Evolutionary conservation across 2,888 invertebrate species (phyloP).

Genomic region (Epsilonema sp.): DNA sequence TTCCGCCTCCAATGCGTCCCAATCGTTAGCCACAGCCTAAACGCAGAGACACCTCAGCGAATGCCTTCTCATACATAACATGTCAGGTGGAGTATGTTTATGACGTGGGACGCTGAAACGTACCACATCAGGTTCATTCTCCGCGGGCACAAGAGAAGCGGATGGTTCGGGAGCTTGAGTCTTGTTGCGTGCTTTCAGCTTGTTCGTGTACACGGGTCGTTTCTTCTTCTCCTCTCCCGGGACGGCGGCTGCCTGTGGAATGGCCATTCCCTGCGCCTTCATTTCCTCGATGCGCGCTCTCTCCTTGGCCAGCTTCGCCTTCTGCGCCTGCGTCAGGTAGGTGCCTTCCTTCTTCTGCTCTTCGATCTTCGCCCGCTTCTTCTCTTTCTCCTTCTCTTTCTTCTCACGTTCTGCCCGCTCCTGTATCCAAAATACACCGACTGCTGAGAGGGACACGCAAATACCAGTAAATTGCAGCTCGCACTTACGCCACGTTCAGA

Average conservation of each 20-base stretch:
- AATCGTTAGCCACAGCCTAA: background rate
- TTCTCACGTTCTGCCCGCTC: constrained; percentile 64
- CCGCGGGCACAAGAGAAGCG: no score
- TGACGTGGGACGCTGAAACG: no score
- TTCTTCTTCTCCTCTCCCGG: background rate
- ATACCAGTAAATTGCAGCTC: background rate
- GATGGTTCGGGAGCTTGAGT: no score
- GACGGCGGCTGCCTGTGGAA: constrained; percentile 2
- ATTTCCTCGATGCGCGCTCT: constrained; percentile 33
- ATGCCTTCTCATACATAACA: no score
- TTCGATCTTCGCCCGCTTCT: constrained; percentile 76
- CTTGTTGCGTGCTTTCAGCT: no score
- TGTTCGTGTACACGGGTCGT: no score
- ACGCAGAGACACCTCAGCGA: no score
- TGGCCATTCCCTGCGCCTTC: constrained; percentile 31
- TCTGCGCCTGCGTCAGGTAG: constrained; percentile 73
- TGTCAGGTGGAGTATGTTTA: no score
- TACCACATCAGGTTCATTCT: no score
- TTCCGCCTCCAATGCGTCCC: constrained; percentile 35
- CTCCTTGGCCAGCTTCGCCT: constrained; percentile 38
- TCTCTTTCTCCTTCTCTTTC: constrained; percentile 67
- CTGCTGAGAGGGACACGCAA: constrained; percentile 32
- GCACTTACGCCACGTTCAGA: no score
- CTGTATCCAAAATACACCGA: no score
- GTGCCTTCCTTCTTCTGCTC: constrained; percentile 89